phyloP scores from a whole-genome alignment of 2,888 invertebrate genomes.

The Andrena hattorfiana region DNA sequence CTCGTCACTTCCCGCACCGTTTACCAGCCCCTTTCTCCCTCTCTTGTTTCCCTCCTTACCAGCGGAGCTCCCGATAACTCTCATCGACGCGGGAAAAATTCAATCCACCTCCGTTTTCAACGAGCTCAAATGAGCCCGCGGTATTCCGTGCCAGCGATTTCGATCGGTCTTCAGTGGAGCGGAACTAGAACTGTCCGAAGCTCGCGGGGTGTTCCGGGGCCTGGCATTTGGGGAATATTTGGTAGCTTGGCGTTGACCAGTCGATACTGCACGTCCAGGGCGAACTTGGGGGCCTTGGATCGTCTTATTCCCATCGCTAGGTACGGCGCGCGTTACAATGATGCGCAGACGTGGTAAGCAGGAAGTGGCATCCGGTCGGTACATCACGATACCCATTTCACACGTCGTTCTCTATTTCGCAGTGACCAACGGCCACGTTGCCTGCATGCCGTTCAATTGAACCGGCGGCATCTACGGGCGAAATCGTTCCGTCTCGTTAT shows the following conservation, averaged over 20 bases:
- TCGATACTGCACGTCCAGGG: not conserved
- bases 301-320: slow-evolving; percentile 64
- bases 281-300: slow-evolving; percentile 25
- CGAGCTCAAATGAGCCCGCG: too few relatives aligned
- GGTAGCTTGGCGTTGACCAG: not conserved
- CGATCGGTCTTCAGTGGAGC: too few relatives aligned
- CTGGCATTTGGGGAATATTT: too few relatives aligned
- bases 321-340: slow-evolving; percentile 63
- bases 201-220: too few relatives aligned
- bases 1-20: slow-evolving; percentile 42
- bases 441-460: slow-evolving; percentile 66
- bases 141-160: too few relatives aligned
- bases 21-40: slow-evolving; percentile 14
- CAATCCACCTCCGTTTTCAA: not conserved
- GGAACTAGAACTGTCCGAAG: too few relatives aligned
- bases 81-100: not conserved
- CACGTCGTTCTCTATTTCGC: slow-evolving; percentile 73
- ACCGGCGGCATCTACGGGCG: slow-evolving; percentile 47
- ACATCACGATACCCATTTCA: slow-evolving; percentile 78
- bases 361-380: slow-evolving; percentile 82
- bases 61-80: not conserved
- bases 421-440: slow-evolving; percentile 60
- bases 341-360: slow-evolving; percentile 78
- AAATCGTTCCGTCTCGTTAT: slow-evolving; percentile 60
- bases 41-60: slow-evolving; percentile 14